Conservation (phyloP, 2,113 vertebrate species). For the Oenanthe melanoleuca region DNA sequence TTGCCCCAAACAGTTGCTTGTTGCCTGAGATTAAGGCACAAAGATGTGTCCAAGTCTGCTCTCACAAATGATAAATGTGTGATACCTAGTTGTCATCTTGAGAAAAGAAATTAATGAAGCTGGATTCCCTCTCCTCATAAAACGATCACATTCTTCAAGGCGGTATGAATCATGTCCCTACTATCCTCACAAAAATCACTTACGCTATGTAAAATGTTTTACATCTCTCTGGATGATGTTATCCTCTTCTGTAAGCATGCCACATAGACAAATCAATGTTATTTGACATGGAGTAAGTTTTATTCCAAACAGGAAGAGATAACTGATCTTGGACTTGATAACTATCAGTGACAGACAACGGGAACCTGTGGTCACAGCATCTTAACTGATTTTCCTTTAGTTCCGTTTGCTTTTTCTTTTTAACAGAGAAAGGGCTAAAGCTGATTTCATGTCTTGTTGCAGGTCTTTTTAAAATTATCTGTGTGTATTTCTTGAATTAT, state of each 20-base stretch:
- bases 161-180: background rate
- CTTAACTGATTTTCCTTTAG: background rate
- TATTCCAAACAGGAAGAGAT: background rate
- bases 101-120: background rate
- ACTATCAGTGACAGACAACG: background rate
- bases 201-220: background rate
- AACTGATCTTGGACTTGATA: background rate
- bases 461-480: background rate
- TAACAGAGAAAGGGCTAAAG: rapidly evolving
- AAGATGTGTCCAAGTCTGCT: background rate
- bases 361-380: background rate
- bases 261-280: background rate
- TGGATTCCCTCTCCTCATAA: background rate
- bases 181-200: background rate
- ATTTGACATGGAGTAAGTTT: background rate
- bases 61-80: background rate
- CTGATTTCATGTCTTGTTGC: background rate
- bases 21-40: background rate
- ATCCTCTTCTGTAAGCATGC: background rate
- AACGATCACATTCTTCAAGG: background rate
- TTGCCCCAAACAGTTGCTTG: background rate
- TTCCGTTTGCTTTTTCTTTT: too few species aligned
- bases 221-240: background rate
- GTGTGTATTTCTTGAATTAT: background rate
- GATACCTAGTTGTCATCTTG: background rate